These are phyloP conservation scores for Macropus fuliginosus DNA, from an alignment of 2,797 vertebrate genomes.

Conservation along the genomic window DNA sequence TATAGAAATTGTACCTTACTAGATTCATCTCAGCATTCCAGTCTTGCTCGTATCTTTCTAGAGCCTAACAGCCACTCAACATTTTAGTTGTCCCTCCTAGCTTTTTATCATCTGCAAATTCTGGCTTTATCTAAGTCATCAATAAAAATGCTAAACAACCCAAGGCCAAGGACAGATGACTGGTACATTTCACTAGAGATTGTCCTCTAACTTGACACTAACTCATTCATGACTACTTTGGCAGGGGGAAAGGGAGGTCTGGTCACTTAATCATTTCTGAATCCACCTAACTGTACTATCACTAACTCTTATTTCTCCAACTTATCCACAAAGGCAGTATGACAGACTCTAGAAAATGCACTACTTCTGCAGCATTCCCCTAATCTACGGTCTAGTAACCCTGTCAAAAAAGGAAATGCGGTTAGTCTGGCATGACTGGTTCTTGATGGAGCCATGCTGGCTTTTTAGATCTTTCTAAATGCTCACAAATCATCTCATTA, in stretches of 20 bases:
- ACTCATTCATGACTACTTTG: background rate
- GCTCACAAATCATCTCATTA: constrained; percentile 3
- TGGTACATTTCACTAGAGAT: background rate
- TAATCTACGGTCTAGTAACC: background rate
- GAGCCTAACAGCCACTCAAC: background rate
- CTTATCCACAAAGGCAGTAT: background rate
- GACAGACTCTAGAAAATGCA: background rate
- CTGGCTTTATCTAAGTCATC: background rate
- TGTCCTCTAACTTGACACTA: background rate
- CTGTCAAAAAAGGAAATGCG: constrained; percentile 1
- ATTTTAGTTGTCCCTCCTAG: background rate
- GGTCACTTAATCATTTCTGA: background rate
- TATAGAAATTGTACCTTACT: background rate
- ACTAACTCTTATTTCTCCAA: background rate
- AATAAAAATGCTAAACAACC: background rate
- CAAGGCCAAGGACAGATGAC: background rate
- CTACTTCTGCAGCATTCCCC: background rate
- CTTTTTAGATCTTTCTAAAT: constrained; percentile 1
- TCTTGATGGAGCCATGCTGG: background rate
- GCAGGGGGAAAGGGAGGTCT: background rate
- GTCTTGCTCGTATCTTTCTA: background rate
- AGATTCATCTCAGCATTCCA: background rate
- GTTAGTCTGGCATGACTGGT: background rate
- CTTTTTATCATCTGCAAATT: background rate
- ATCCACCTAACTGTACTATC: background rate